Base-by-base conservation (phyloP, 1,140 invertebrate genomes). In the Sycophila sp. region DNA sequence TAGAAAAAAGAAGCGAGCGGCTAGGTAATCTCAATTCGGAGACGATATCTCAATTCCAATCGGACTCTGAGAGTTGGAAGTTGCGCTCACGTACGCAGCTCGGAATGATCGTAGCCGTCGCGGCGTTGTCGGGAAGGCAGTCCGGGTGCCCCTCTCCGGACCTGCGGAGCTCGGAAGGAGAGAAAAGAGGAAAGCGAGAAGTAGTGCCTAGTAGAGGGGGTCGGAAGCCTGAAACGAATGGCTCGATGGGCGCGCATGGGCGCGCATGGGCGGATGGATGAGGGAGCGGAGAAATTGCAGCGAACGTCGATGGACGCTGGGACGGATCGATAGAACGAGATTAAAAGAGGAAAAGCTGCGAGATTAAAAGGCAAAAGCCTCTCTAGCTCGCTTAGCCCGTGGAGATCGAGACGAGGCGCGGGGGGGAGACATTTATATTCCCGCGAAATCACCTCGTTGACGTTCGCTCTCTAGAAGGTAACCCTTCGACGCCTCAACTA, bases 331-430 rank as follows among this genome's bases (percentile, higher is more conserved):
- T 79, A 55, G 71, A 77, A 80, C 76, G 73, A 80, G 76, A 78
- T 81, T 81, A 79, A 79, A 81, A 80, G 76, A 80, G 79, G 74
- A 73, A 74, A 78, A 74, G 73, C 75, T 78, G 76, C 71, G 77
- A 79, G 78, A 80, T 80, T 80, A 79, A 79, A 80, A 79, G 78
- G 78, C 78, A 78, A 76, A 74, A 75, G 69, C 71, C 24, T 22
- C 38, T 17, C 38, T 65, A 26, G 65, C 8, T 32, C 64, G 58
- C 49, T 10, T 38, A 32, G 17, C 8, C 32, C 6, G 38, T 15
- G 47, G 68, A 56, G 76, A 75, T 74, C 59, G 73, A 76, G 70
- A 70, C 38, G 17, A 42, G 49, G 47, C 59, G 63, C 60, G 53
- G 67, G 58, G 64, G 75, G 60, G 71, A 76, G 75, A 76, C 76